A percentile compares a stretch with the other conserved stretches of the same genome.
Conservation (phyloP, 2,797 vertebrate genomes). For the Sandelia bainsii region DNA sequence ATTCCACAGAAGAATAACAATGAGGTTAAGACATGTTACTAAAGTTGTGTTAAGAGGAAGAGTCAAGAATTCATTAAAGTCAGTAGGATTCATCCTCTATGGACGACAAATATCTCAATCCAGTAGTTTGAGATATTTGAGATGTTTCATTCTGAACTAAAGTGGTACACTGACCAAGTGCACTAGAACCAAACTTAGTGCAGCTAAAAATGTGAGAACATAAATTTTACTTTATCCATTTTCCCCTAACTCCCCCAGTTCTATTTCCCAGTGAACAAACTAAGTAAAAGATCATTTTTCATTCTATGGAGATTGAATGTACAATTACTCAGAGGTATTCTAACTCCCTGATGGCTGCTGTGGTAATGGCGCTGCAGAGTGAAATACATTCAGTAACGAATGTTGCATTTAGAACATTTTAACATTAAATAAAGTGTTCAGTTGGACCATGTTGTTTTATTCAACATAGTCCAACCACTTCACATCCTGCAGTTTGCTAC, state of each 20-base stretch:
- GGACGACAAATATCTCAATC: too few relatives aligned
- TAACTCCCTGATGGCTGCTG: neutral
- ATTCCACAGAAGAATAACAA: too few relatives aligned
- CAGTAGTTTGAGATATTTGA: too few relatives aligned
- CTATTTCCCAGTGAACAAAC: neutral
- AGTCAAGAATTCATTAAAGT: too few relatives aligned
- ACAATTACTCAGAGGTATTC: constrained; percentile 3
- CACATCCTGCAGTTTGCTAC: constrained; percentile 32
- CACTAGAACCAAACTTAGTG: neutral
- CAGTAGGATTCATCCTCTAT: neutral
- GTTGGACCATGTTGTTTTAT: constrained; percentile 24
- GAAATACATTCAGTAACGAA: constrained; percentile 13
- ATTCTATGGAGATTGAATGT: neutral
- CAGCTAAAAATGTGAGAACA: neutral
- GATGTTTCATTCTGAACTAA: neutral
- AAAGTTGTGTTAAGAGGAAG: too few relatives aligned
- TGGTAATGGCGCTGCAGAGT: neutral
- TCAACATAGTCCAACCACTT: constrained; percentile 21
- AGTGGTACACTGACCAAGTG: neutral
- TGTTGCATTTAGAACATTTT: constrained; percentile 14
- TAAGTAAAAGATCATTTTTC: neutral
- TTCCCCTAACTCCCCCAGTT: too few relatives aligned
- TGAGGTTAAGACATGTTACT: too few relatives aligned
- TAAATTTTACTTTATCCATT: neutral
- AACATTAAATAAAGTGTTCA: constrained; percentile 28